Conservation (phyloP, 2,888 invertebrate species). For the Stegophylla sp. region DNA sequence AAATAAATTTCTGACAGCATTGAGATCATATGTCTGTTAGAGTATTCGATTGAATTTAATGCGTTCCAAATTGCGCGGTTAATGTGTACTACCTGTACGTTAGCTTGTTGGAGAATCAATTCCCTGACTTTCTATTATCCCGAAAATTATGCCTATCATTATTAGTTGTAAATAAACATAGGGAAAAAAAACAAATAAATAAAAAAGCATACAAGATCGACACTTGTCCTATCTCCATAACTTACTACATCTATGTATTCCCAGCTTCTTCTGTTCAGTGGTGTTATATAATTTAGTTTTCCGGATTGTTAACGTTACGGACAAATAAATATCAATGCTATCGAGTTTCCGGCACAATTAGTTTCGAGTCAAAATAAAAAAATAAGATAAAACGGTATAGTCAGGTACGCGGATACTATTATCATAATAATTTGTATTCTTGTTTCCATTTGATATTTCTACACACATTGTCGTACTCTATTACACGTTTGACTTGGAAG, state of each 20-base stretch:
- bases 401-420: background rate
- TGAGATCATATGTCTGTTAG: background rate
- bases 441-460: too few relatives aligned
- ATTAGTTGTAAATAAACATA: background rate
- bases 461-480: too few relatives aligned
- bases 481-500: too few relatives aligned
- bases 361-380: conserved; percentile 3
- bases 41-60: background rate
- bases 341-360: conserved; percentile 3
- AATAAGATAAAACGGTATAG: background rate
- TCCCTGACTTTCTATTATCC: background rate
- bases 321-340: conserved; percentile 10
- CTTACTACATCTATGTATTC: background rate
- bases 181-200: too few relatives aligned
- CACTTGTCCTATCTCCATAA: background rate
- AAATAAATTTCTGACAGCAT: background rate
- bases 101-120: background rate
- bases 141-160: background rate
- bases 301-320: conserved; percentile 25
- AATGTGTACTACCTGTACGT: background rate
- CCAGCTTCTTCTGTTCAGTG: background rate
- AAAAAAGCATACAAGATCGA: background rate
- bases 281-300: conserved; percentile 15
- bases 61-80: background rate
- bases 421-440: too few relatives aligned